Evolutionary conservation across 2,888 invertebrate species (phyloP).

Genomic region (Acrobasis suavella): DNA sequence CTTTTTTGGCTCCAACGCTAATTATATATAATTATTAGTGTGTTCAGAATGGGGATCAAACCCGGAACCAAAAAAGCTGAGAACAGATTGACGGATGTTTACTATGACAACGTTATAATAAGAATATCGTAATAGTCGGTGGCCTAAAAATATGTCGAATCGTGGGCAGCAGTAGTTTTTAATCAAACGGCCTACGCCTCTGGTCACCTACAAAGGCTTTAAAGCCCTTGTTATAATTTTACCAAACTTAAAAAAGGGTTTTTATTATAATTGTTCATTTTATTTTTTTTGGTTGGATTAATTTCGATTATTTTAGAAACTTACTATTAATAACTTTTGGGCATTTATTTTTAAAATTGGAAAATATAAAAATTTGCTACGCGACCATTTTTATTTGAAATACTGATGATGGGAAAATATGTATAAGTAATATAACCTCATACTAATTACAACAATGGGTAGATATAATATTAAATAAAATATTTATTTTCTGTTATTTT

Average conservation of each 20-base stretch:
- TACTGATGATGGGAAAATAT: too few species aligned
- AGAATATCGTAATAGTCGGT: neutral
- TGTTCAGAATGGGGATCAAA: neutral
- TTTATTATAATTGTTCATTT: neutral
- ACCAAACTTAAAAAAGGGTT: neutral
- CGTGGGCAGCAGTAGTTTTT: constrained; percentile 16
- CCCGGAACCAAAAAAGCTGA: constrained; percentile 6
- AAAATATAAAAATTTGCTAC: too few species aligned
- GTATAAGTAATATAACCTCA: too few species aligned
- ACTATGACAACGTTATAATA: constrained; percentile 1
- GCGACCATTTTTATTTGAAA: too few species aligned
- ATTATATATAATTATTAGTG: neutral
- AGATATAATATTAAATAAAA: too few species aligned
- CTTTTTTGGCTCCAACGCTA: neutral
- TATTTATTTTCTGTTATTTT: neutral
- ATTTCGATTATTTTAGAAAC: too few species aligned
- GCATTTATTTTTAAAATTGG: too few species aligned
- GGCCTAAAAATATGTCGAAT: constrained; percentile 12
- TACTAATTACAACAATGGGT: too few species aligned
- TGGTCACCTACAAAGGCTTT: neutral
- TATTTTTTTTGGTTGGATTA: too few species aligned
- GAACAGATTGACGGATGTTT: constrained; percentile 8
- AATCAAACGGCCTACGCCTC: constrained; percentile 14
- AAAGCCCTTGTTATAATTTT: neutral
- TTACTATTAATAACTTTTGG: too few species aligned